These are phyloP conservation scores for Petrolisthes cinctipes DNA, from an alignment of 2,888 invertebrate species.

Conservation along the genomic window DNA sequence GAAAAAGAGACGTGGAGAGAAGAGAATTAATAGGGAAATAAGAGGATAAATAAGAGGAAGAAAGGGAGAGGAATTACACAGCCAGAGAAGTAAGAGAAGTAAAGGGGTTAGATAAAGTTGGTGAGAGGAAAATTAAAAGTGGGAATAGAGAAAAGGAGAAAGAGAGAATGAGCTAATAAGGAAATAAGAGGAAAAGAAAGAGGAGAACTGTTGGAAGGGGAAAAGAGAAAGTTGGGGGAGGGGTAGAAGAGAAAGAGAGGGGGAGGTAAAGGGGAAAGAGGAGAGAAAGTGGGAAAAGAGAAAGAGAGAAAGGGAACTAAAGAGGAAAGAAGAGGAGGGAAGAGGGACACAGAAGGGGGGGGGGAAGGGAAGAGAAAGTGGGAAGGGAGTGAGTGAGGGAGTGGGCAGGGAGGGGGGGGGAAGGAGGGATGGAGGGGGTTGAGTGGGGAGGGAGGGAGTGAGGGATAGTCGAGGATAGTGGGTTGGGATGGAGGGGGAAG, in stretches of 20 bases:
- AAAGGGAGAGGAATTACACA: background rate
- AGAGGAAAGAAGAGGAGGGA: background rate
- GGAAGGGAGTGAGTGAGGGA: background rate
- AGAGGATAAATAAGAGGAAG: background rate
- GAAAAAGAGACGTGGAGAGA: background rate
- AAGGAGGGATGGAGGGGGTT: background rate
- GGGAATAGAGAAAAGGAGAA: background rate
- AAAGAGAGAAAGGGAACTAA: background rate
- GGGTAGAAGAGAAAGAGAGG: background rate
- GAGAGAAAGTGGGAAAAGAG: conserved; percentile 12
- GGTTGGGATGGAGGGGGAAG: background rate
- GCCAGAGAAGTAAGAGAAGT: background rate
- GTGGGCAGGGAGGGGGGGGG: background rate
- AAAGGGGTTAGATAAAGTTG: background rate
- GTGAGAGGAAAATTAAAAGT: conserved; percentile 3
- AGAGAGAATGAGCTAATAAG: background rate
- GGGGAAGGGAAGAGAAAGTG: background rate
- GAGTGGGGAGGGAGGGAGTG: background rate
- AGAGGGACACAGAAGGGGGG: background rate
- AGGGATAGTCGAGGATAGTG: background rate
- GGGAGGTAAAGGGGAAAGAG: background rate
- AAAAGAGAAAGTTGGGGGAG: background rate
- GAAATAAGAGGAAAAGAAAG: background rate
- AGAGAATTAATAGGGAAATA: background rate
- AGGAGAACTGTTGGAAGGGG: background rate